Conservation (phyloP, 2,888 invertebrate genomes). For the Iphiclides podalirius region DNA sequence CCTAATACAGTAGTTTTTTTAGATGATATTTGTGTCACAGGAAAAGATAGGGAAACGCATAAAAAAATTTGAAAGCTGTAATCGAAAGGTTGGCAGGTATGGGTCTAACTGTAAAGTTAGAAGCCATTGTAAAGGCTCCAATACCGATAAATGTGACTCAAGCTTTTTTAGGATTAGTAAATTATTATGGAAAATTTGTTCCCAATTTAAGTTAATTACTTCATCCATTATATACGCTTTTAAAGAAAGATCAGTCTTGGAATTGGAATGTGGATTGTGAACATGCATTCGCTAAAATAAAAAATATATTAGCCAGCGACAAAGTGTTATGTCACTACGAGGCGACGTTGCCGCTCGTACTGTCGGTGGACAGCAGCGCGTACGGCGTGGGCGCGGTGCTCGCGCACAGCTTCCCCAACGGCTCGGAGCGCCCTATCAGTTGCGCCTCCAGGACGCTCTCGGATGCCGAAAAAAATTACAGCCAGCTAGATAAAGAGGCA, state of each 20-base stretch:
- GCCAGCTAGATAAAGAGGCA: too few relatives aligned
- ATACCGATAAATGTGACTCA: slow-evolving; percentile 28
- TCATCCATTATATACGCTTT: slow-evolving; percentile 29
- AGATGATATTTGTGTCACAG: slow-evolving; percentile 28
- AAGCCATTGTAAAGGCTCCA: slow-evolving; percentile 31
- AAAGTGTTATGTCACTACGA: too few relatives aligned
- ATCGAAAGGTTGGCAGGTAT: slow-evolving; percentile 18
- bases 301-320: too few relatives aligned
- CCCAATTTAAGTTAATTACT: slow-evolving; percentile 30
- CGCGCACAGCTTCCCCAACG: too few relatives aligned
- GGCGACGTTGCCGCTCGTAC: too few relatives aligned
- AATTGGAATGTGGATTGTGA: neutral
- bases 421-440: too few relatives aligned
- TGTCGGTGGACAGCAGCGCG: too few relatives aligned
- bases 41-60: slow-evolving; percentile 21
- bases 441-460: too few relatives aligned
- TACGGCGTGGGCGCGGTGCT: too few relatives aligned
- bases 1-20: slow-evolving; percentile 28
- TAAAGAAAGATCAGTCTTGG: neutral
- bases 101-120: slow-evolving; percentile 28
- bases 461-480: too few relatives aligned
- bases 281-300: too few relatives aligned
- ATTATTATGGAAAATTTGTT: slow-evolving; percentile 37
- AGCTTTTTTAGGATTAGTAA: slow-evolving; percentile 33
- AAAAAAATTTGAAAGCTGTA: slow-evolving; percentile 20